These are phyloP conservation scores for Podocnemis expansa DNA, from an alignment of 2,113 vertebrate genomes.

Conservation along the genomic window DNA sequence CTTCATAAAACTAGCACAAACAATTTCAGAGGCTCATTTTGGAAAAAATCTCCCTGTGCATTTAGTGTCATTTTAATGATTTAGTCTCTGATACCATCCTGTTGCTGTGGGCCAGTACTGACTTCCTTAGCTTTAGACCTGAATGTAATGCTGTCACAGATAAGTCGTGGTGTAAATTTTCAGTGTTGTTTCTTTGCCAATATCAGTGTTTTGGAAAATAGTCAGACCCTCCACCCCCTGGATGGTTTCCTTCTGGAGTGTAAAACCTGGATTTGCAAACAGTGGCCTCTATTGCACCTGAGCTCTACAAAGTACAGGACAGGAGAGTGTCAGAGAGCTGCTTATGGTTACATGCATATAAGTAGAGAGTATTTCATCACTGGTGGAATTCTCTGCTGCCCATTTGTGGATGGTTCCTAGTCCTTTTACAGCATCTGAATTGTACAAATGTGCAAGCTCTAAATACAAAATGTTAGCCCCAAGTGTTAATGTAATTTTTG, in stretches of 20 bases:
- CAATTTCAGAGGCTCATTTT: not conserved
- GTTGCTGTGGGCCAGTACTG: not conserved
- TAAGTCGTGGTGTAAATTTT: not conserved
- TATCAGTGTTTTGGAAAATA: not conserved
- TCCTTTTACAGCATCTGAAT: not conserved
- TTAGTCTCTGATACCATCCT: not conserved
- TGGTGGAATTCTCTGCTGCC: not conserved
- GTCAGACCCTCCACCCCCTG: not conserved
- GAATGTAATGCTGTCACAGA: not conserved
- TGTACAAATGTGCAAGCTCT: not conserved
- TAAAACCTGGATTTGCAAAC: not conserved
- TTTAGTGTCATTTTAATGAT: not conserved
- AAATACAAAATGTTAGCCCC: not conserved
- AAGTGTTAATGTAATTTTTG: not conserved
- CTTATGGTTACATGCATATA: fast-evolving
- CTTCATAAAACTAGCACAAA: not conserved
- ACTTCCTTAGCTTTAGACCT: not conserved
- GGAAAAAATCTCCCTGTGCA: not conserved
- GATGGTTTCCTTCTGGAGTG: not conserved
- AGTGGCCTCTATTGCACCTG: not conserved
- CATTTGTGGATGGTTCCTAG: not conserved
- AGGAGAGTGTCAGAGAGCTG: not conserved
- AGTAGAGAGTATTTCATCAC: not conserved
- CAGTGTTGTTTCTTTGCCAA: not conserved
- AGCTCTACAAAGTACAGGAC: not conserved